Evolutionary conservation across 2,113 vertebrate genomes (phyloP), one percentile per base, ranked within the genome.

Genomic region (Leptocoma aspasia): DNA sequence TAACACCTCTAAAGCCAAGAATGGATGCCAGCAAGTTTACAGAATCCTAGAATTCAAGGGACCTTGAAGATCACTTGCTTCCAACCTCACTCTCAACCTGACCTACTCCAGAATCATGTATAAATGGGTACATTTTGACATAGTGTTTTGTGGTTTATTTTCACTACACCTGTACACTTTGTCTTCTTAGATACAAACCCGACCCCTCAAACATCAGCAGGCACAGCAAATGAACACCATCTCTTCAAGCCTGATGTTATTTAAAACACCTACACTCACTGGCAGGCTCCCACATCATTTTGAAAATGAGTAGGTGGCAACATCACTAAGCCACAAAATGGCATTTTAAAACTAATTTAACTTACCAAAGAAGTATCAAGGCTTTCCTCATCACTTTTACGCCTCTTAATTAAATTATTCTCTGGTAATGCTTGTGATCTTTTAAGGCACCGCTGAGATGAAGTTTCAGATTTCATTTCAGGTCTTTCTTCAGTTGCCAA

Each of bases 341-440:
- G 39, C 33, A 68, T 59, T 70, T 84, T 22, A 41, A 61, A 92
- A 94, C 69, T 27, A 80, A 68, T 9, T 52, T n/a, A 84, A 97
- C 98, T 97, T 97, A 98, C 98, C 79, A 59, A 17, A 26, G 95
- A 80, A 69, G 90, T 45, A 79, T 96, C 95, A 65, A 88, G 86
- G 42, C 60, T 96, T 86, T 94, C 93, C 17, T 85, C 68, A 15
- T 96, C 96, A 17, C 80, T 95, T 96, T 96, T 98, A 82, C 44
- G 95, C 89, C 97, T 97, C 96, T 99, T 99, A 68, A 96, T 95
- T 24, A 97, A 97, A 92, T 96, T 97, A 75, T 84, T 73, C 24
- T 98, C 98, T 69, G 91, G 37, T 21, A 94, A 41, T 89, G 96
- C 30, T 70, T 75, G 87, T 14, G 91, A 45, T 56, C 99, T 98